Conservation (phyloP, 2,113 vertebrate genomes). For the Acrocephalus kingi region DNA sequence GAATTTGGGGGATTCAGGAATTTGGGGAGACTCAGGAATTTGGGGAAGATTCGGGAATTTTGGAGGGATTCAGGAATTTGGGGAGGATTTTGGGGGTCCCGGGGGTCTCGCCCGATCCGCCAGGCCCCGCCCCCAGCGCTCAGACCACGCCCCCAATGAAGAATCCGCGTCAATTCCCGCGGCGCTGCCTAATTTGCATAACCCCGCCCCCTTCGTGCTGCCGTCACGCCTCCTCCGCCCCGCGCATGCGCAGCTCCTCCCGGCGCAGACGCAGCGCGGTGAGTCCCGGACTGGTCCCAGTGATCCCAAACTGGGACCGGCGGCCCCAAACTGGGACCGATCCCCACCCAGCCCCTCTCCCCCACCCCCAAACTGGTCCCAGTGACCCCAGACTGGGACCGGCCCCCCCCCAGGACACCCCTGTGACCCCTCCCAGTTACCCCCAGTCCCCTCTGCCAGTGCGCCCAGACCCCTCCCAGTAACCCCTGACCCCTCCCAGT, state of each 20-base stretch:
- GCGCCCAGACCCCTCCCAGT: not conserved
- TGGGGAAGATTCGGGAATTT: too few species aligned
- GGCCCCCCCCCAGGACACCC: too few species aligned
- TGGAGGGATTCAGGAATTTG: not conserved
- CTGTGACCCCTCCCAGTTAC: not conserved
- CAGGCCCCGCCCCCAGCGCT: not conserved
- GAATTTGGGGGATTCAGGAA: too few species aligned
- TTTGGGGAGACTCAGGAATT: too few species aligned
- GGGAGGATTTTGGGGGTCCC: not conserved
- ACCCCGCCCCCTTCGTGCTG: not conserved
- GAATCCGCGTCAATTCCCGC: too few species aligned
- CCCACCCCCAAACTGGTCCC: too few species aligned
- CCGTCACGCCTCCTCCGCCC: fast-evolving
- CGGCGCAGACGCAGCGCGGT: not conserved
- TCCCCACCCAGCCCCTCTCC: too few species aligned
- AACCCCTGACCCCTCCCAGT: not conserved
- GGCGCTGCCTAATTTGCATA: not conserved
- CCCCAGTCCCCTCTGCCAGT: not conserved
- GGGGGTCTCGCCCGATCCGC: not conserved
- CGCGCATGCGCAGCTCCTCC: not conserved
- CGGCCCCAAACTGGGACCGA: not conserved
- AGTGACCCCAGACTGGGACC: not conserved
- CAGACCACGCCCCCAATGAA: not conserved
- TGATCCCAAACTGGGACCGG: not conserved
- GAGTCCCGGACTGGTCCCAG: not conserved